These are phyloP conservation scores for Acanthosoma haemorrhoidale DNA, from an alignment of 2,888 invertebrate species.

Conservation along the genomic window DNA sequence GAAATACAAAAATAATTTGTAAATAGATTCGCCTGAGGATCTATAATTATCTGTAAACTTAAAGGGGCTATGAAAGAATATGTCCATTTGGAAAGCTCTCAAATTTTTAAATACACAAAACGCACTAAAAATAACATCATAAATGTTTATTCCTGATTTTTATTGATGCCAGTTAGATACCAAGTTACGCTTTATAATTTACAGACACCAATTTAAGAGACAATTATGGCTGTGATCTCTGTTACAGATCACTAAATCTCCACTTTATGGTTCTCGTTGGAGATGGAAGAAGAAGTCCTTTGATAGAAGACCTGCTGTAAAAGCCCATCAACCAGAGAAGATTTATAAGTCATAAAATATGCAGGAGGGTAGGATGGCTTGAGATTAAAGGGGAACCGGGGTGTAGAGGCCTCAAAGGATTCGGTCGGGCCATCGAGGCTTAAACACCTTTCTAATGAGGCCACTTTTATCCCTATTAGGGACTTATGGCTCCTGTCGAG, in stretches of 20 bases:
- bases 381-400: not conserved
- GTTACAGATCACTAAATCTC: not conserved
- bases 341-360: conserved; percentile 10
- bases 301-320: not conserved
- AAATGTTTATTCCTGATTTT: too few relatives aligned
- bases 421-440: not conserved
- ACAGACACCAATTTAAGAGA: too few relatives aligned
- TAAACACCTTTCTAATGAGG: not conserved
- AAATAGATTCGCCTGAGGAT: too few relatives aligned
- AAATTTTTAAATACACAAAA: too few relatives aligned
- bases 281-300: not conserved
- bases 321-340: not conserved
- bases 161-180: too few relatives aligned
- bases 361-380: not conserved
- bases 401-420: not conserved
- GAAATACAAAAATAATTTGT: too few relatives aligned
- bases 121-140: too few relatives aligned
- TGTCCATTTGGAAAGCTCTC: too few relatives aligned
- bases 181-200: too few relatives aligned
- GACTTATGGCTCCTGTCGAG: not conserved
- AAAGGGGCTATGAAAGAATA: too few relatives aligned
- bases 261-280: not conserved
- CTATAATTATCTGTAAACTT: too few relatives aligned
- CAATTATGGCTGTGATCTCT: not conserved
- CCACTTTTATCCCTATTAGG: conserved; percentile 10